These are phyloP conservation scores for Cordilura impudica DNA, from an alignment of 2,888 invertebrate genomes.

Conservation along the genomic window DNA sequence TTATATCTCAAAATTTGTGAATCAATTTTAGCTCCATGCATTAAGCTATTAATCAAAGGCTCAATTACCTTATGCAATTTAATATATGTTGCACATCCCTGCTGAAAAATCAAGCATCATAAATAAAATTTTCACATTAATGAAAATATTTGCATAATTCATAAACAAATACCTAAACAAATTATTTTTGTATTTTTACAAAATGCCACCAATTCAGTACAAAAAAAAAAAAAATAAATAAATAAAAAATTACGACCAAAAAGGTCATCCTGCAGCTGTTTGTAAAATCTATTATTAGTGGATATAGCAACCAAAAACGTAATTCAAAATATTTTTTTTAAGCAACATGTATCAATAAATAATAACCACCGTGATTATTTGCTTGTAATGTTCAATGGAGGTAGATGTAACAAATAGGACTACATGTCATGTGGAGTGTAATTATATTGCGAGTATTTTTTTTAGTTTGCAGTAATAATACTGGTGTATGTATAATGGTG, in stretches of 20 bases:
- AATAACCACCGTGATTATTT: conserved; percentile 40
- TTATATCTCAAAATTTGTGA: too few relatives aligned
- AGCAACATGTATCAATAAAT: conserved; percentile 41
- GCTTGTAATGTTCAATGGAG: background rate
- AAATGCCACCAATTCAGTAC: conserved; percentile 10
- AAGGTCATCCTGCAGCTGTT: conserved; percentile 54
- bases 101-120: background rate
- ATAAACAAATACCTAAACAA: conserved; percentile 47
- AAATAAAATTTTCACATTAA: conserved; percentile 12
- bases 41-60: too few relatives aligned
- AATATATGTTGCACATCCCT: background rate
- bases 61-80: too few relatives aligned
- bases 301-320: background rate
- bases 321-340: conserved; percentile 12
- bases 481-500: too few relatives aligned
- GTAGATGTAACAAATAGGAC: background rate
- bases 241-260: background rate
- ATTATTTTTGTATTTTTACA: conserved; percentile 34
- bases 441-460: too few relatives aligned
- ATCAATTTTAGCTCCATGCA: too few relatives aligned
- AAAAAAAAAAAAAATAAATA: background rate
- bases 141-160: conserved; percentile 44
- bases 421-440: too few relatives aligned
- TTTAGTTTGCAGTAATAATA: too few relatives aligned
- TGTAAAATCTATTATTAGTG: background rate